Conservation (phyloP, 2,113 vertebrate species). For the Astatoreochromis straeleni region DNA sequence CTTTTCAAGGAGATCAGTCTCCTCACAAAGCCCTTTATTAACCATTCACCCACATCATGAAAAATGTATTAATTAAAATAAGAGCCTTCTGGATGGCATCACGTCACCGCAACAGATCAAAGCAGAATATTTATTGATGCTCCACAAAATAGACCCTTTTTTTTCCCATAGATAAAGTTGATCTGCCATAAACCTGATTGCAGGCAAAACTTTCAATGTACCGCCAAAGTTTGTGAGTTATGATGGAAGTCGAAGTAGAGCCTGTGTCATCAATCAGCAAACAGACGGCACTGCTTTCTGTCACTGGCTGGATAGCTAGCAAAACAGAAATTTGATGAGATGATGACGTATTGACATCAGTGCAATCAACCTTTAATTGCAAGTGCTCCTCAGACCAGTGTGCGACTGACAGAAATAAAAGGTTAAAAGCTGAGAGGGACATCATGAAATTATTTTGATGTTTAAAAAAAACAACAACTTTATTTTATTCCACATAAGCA, state of each 20-base stretch:
- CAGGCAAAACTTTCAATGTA: neutral
- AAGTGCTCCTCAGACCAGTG: neutral
- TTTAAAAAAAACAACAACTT: neutral
- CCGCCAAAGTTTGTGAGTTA: constrained; percentile 37
- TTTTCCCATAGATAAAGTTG: constrained; percentile 18
- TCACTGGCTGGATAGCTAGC: neutral
- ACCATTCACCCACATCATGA: constrained; percentile 57
- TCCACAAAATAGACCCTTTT: neutral
- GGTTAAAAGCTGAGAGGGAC: neutral
- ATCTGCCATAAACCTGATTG: constrained; percentile 28
- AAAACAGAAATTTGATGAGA: neutral
- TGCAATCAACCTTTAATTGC: neutral
- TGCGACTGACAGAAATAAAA: neutral
- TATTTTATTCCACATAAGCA: neutral
- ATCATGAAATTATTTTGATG: neutral
- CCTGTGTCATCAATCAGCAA: neutral
- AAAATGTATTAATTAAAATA: constrained; percentile 73
- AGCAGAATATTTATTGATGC: constrained; percentile 57
- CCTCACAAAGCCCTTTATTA: constrained; percentile 56
- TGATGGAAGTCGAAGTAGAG: neutral
- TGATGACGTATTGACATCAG: neutral
- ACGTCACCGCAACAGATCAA: constrained; percentile 57
- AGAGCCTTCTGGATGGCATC: constrained; percentile 52
- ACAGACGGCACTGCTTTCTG: neutral
- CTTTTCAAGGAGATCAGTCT: constrained; percentile 59